These are phyloP conservation scores for Tachystola acroxantha DNA, from an alignment of 2,888 invertebrate genomes.

Conservation along the genomic window DNA sequence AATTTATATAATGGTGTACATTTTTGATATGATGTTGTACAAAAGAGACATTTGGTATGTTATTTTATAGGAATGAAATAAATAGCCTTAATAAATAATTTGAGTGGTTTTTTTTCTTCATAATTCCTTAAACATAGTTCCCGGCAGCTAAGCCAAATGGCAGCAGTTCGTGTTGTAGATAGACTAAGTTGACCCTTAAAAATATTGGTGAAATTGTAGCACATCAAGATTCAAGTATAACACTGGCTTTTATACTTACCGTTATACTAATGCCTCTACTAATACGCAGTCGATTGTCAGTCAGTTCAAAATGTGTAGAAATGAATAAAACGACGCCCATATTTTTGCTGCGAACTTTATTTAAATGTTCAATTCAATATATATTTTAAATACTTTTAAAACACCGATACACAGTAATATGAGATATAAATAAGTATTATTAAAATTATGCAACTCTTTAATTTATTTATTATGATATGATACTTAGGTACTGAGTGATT, in stretches of 20 bases:
- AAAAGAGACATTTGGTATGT: constrained; percentile 80
- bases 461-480: constrained; percentile 41
- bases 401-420: constrained; percentile 36
- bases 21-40: constrained; percentile 80
- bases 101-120: constrained; percentile 14
- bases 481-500: constrained; percentile 20
- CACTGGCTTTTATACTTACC: too few relatives aligned
- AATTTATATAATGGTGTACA: constrained; percentile 79
- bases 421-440: constrained; percentile 34
- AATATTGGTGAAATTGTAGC: too few relatives aligned
- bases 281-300: too few relatives aligned
- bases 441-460: constrained; percentile 41
- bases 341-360: constrained; percentile 44
- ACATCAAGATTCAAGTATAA: too few relatives aligned
- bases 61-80: constrained; percentile 80
- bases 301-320: too few relatives aligned
- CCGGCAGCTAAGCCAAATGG: too few relatives aligned
- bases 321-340: background rate
- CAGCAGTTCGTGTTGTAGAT: too few relatives aligned
- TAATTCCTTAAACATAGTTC: too few relatives aligned
- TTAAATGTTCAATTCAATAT: constrained; percentile 37
- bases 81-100: constrained; percentile 73
- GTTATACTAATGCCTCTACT: too few relatives aligned
- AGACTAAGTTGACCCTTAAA: too few relatives aligned
- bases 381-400: constrained; percentile 40